Evolutionary conservation across 2,888 invertebrate species (phyloP).

Genomic region (Hartigia nigra): DNA sequence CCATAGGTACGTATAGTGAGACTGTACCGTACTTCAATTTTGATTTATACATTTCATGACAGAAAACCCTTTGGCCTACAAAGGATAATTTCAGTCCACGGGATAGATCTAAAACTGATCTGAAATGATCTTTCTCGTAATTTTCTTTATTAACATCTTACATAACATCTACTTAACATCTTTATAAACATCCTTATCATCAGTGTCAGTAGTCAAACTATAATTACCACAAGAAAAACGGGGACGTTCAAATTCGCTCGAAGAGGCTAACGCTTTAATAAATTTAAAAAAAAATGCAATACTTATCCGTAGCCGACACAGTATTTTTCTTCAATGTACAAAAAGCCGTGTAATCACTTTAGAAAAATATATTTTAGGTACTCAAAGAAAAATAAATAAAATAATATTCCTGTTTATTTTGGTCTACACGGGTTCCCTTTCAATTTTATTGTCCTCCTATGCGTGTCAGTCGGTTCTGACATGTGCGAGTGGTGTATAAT

Average conservation of each 20-base stretch:
- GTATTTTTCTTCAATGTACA: slow-evolving; percentile 13
- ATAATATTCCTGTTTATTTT: neutral
- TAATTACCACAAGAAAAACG: neutral
- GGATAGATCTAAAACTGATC: too few species aligned
- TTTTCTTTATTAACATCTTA: too few species aligned
- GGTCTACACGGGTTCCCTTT: neutral
- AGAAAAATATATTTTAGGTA: slow-evolving; percentile 48
- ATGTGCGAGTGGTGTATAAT: neutral
- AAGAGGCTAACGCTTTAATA: neutral
- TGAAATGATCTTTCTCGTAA: too few species aligned
- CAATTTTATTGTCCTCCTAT: neutral
- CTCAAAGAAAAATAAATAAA: slow-evolving; percentile 13
- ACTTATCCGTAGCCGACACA: slow-evolving; percentile 28
- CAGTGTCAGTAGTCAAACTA: neutral
- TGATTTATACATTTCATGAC: too few species aligned
- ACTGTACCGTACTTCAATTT: too few species aligned
- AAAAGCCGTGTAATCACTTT: neutral
- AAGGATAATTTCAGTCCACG: too few species aligned
- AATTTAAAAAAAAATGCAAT: slow-evolving; percentile 29
- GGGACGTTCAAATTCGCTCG: neutral
- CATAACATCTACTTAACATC: too few species aligned
- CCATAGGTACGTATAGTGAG: too few species aligned
- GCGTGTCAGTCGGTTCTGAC: neutral
- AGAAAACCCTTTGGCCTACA: too few species aligned
- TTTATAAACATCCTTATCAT: neutral